phyloP scores from a whole-genome alignment of 2,113 vertebrate genomes.

The Prinia subflava region DNA sequence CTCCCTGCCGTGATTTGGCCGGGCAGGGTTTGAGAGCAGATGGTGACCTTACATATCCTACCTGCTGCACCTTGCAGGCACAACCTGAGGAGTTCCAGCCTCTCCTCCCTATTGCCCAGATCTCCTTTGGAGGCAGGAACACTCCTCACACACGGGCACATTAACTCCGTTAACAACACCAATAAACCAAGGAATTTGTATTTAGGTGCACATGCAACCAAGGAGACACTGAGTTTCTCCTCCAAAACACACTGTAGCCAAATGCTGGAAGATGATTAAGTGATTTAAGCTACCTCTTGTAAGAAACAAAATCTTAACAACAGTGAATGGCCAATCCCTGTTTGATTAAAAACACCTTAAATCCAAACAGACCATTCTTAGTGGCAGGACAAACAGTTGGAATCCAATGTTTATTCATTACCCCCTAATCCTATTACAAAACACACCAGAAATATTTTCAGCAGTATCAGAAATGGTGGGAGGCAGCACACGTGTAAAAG shows the following conservation, averaged over 20 bases:
- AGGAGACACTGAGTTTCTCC: background rate
- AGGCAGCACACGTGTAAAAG: accelerated
- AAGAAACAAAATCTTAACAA: background rate
- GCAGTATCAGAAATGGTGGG: background rate
- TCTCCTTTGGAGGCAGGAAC: background rate
- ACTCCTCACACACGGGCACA: background rate
- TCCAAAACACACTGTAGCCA: constrained; percentile 22
- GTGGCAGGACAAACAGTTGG: background rate
- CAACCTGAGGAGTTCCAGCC: background rate
- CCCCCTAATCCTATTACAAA: background rate
- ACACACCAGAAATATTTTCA: background rate
- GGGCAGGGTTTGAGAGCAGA: background rate
- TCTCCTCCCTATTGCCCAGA: background rate
- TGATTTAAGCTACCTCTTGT: background rate
- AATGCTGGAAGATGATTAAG: background rate
- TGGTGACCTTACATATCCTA: constrained; percentile 44
- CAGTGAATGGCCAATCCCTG: background rate
- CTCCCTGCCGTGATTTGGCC: constrained; percentile 30
- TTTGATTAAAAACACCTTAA: background rate
- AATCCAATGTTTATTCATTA: background rate
- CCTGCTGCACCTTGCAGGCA: background rate
- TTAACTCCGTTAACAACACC: accelerated
- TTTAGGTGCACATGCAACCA: background rate
- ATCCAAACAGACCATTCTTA: background rate
- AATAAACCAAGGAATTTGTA: background rate